Conservation (phyloP, 2,888 invertebrate species). For the Ametastegia equiseti region DNA sequence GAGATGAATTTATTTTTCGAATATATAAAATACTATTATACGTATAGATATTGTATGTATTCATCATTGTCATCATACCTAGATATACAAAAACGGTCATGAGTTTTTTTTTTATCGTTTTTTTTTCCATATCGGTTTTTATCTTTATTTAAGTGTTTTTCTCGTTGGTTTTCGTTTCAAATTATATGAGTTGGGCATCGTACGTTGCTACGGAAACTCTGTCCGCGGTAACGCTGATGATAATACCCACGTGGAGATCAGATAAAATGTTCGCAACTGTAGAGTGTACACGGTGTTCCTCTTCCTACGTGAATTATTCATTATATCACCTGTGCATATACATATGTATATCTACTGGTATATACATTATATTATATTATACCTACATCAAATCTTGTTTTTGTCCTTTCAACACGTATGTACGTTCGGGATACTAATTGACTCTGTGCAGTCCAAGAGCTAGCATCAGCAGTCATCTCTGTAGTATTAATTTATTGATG, state of each 20-base stretch:
- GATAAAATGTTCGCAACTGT: constrained; percentile 31
- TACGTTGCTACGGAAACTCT: neutral
- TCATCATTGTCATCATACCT: neutral
- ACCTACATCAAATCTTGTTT: too few relatives aligned
- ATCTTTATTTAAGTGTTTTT: neutral
- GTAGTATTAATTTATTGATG: too few relatives aligned
- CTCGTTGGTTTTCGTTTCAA: too few relatives aligned
- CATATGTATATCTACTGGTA: neutral
- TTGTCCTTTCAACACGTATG: too few relatives aligned
- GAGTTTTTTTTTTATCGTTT: neutral
- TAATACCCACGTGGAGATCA: neutral
- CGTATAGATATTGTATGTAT: neutral
- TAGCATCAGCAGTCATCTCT: too few relatives aligned
- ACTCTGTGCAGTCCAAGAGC: too few relatives aligned
- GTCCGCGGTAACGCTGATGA: neutral
- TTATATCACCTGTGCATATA: neutral
- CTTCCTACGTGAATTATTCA: constrained; percentile 18
- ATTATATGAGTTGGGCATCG: neutral
- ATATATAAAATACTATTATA: neutral
- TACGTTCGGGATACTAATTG: too few relatives aligned
- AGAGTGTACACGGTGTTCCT: neutral
- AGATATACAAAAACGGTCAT: neutral
- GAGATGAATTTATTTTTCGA: neutral
- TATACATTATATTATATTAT: too few relatives aligned
- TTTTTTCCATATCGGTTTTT: neutral